phyloP scores from a whole-genome alignment of 2,888 invertebrate genomes.

The Latrodectus elegans region DNA sequence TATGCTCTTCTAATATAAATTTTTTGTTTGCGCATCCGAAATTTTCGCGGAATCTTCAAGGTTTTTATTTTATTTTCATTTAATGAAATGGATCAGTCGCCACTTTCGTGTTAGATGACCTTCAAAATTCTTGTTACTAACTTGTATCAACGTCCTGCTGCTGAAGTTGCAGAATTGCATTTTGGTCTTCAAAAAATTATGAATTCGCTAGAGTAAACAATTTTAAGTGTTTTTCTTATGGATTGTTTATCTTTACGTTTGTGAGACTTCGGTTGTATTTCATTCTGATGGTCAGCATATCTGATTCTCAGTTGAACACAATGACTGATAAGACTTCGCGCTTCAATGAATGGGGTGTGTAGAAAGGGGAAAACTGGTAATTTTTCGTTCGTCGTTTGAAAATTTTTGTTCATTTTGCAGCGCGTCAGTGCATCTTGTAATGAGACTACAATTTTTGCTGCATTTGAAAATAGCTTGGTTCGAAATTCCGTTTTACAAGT shows the following conservation, averaged over 20 bases:
- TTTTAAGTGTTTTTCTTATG: too few relatives aligned
- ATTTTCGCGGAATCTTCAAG: too few relatives aligned
- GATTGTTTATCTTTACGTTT: constrained; percentile 1
- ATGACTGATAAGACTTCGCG: constrained; percentile 9
- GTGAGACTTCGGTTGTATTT: neutral
- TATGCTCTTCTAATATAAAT: too few relatives aligned
- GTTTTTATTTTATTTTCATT: too few relatives aligned
- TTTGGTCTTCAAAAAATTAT: too few relatives aligned
- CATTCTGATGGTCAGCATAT: neutral
- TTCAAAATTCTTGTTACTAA: too few relatives aligned
- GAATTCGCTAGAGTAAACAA: too few relatives aligned
- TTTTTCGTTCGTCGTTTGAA: constrained; percentile 4
- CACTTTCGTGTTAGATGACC: too few relatives aligned
- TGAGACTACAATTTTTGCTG: constrained; percentile 18
- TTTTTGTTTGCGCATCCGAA: too few relatives aligned
- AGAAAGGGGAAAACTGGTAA: neutral
- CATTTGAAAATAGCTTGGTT: neutral
- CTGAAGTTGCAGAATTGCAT: too few relatives aligned
- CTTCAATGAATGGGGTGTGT: constrained; percentile 8
- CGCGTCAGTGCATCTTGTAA: constrained; percentile 41
- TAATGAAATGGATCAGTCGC: too few relatives aligned
- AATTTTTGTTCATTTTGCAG: constrained; percentile 34
- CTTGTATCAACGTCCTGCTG: too few relatives aligned
- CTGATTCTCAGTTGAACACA: neutral
- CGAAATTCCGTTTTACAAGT: neutral